A percentile compares a stretch with the other conserved stretches of the same genome.
phyloP scores from a whole-genome alignment of 1,140 invertebrate genomes.

The Samia ricini region DNA sequence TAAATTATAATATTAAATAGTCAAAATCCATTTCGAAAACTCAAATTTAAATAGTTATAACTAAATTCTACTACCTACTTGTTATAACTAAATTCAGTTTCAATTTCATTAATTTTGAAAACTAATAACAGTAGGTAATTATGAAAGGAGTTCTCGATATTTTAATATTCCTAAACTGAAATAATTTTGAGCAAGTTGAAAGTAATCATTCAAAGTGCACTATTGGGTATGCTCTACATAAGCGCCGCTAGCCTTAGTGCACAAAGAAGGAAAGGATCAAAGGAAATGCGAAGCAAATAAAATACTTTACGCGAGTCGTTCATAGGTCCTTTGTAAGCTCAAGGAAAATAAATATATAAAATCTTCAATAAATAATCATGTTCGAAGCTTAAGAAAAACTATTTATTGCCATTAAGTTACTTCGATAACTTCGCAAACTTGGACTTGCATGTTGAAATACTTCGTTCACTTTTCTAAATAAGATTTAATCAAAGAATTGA shows the following conservation, averaged over 20 bases:
- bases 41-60: too few species aligned
- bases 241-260: neutral
- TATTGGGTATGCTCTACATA: neutral
- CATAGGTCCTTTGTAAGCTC: neutral
- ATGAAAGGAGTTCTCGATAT: neutral
- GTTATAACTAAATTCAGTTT: too few species aligned
- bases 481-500: too few species aligned
- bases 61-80: too few species aligned
- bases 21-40: too few species aligned
- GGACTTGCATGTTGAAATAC: too few species aligned
- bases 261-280: neutral
- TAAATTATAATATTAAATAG: too few species aligned
- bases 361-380: neutral
- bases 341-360: too few species aligned
- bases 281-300: neutral
- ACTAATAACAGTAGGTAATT: neutral
- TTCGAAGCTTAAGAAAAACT: neutral
- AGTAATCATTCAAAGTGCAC: neutral
- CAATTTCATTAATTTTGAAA: too few species aligned
- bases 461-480: too few species aligned
- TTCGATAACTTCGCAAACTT: neutral
- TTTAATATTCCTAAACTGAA: neutral
- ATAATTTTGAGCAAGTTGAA: neutral
- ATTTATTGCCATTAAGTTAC: neutral
- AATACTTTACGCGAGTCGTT: neutral